phyloP scores from a whole-genome alignment of 2,888 invertebrate genomes.

The Heterodera filipjevi region DNA sequence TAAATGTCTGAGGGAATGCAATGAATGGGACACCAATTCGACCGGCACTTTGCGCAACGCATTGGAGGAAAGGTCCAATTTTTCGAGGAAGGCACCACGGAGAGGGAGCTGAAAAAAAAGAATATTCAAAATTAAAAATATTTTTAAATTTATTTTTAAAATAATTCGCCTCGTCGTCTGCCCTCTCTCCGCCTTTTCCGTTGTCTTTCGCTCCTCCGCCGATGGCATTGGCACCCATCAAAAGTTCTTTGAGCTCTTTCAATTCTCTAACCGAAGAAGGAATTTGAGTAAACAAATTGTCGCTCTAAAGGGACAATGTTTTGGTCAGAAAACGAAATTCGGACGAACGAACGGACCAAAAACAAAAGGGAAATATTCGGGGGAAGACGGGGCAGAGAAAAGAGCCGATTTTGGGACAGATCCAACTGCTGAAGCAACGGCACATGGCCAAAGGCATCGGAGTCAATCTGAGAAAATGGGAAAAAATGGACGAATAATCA shows the following conservation, averaged over 20 bases:
- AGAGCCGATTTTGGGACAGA: constrained; percentile 32
- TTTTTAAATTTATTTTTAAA: not conserved
- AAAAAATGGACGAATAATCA: constrained; percentile 1
- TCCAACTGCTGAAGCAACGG: constrained; percentile 54
- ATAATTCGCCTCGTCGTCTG: not conserved
- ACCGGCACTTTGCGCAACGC: not conserved
- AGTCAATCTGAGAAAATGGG: constrained; percentile 31
- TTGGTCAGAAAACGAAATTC: constrained; percentile 18
- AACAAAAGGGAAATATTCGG: constrained; percentile 53
- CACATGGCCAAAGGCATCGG: constrained; percentile 37
- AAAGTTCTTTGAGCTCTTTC: constrained; percentile 24
- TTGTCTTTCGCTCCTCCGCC: not conserved
- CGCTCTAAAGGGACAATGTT: not conserved
- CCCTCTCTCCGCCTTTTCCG: not conserved
- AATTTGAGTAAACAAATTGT: not conserved
- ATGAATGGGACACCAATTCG: not conserved
- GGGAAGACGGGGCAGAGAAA: constrained; percentile 27
- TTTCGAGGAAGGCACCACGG: not conserved
- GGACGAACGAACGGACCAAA: constrained; percentile 38
- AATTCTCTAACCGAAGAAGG: not conserved
- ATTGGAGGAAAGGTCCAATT: not conserved
- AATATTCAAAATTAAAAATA: not conserved
- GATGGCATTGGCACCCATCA: not conserved
- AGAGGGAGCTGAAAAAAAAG: not conserved
- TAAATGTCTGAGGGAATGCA: not conserved